These are phyloP conservation scores for Acrocera orbiculus DNA, from an alignment of 2,888 invertebrate genomes.

Conservation along the genomic window DNA sequence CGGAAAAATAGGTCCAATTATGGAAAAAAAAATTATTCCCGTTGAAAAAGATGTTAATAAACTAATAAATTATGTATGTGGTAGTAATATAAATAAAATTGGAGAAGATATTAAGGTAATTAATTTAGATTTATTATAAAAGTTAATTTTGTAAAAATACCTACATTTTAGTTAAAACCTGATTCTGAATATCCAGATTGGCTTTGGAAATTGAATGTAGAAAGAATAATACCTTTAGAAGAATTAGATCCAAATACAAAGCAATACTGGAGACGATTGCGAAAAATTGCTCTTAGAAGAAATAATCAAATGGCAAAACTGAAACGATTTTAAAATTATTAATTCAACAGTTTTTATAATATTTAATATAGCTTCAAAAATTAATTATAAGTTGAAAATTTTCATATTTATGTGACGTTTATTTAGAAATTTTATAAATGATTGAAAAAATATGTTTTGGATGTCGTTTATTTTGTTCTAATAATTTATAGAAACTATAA, in stretches of 20 bases:
- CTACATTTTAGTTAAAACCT: slow-evolving; percentile 35
- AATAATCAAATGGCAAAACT: slow-evolving; percentile 44
- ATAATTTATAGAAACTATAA: too few species aligned
- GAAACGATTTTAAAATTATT: slow-evolving; percentile 40
- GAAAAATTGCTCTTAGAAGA: slow-evolving; percentile 43
- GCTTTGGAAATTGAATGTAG: slow-evolving; percentile 64
- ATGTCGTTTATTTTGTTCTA: too few species aligned
- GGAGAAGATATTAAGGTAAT: slow-evolving; percentile 60
- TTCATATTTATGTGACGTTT: too few species aligned
- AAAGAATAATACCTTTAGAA: slow-evolving; percentile 43
- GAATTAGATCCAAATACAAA: slow-evolving; percentile 62
- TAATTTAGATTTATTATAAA: background rate
- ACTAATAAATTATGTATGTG: slow-evolving; percentile 62
- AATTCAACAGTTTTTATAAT: too few species aligned
- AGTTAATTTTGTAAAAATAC: slow-evolving; percentile 13
- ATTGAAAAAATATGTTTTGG: too few species aligned
- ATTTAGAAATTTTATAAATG: too few species aligned
- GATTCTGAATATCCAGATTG: slow-evolving; percentile 82
- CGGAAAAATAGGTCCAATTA: slow-evolving; percentile 40
- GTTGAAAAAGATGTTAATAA: slow-evolving; percentile 71
- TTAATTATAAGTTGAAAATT: too few species aligned
- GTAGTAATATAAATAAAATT: slow-evolving; percentile 63
- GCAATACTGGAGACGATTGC: slow-evolving; percentile 63
- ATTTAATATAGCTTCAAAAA: too few species aligned
- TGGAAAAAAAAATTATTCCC: slow-evolving; percentile 55